A percentile compares a stretch with the other conserved stretches of the same genome.
phyloP scores from a whole-genome alignment of 2,113 vertebrate species.

The Cyanoliseus patagonus region DNA sequence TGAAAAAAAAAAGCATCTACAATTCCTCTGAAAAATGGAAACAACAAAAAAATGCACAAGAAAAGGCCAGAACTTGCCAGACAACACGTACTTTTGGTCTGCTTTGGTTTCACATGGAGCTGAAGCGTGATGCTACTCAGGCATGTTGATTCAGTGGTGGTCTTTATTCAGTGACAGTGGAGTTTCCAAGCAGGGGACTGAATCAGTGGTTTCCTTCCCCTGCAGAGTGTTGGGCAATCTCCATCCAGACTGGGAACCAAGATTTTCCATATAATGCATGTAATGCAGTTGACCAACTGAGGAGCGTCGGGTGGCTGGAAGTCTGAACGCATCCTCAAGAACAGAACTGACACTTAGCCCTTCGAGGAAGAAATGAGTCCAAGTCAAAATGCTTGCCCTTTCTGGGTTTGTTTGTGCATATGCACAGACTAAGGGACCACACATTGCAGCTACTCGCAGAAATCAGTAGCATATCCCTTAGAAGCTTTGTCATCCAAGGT shows the following conservation, averaged over 20 bases:
- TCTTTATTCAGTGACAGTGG: neutral
- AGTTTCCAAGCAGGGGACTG: conserved; percentile 1
- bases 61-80: neutral
- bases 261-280: neutral
- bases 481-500: neutral
- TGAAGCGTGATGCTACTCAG: neutral
- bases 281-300: neutral
- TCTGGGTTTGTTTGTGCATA: neutral
- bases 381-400: neutral
- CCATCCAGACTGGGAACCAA: neutral
- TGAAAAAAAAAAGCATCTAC: neutral
- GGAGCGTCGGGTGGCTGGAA: neutral
- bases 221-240: neutral
- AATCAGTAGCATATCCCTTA: neutral
- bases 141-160: neutral
- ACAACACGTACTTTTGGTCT: neutral
- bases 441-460: neutral
- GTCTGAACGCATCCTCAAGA: neutral
- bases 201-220: conserved; percentile 24
- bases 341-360: neutral
- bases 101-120: neutral
- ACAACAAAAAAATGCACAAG: neutral
- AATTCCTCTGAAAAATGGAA: neutral
- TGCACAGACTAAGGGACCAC: neutral
- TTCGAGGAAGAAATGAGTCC: neutral